A percentile compares a stretch with the other conserved stretches of the same genome.
Evolutionary conservation across 2,888 invertebrate genomes (phyloP).

Genomic region (Fragum fragum): DNA sequence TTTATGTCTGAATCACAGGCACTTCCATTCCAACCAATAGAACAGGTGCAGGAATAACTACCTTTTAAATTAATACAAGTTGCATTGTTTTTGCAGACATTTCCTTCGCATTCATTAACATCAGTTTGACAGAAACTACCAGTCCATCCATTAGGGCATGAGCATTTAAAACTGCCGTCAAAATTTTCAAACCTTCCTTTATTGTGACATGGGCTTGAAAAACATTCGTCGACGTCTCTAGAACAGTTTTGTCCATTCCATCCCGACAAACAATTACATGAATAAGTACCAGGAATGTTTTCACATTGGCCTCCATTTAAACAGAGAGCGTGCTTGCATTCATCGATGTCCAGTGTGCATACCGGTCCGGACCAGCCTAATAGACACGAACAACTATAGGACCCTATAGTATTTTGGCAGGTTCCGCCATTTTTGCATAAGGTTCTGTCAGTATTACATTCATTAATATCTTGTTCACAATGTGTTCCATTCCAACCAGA

Average conservation of each 20-base stretch:
- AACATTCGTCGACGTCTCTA: background rate
- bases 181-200: background rate
- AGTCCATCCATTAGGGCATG: background rate
- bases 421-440: constrained; percentile 90
- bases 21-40: background rate
- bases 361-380: background rate
- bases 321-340: background rate
- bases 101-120: background rate
- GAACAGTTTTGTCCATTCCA: background rate
- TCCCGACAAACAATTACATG: background rate
- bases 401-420: background rate
- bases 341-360: constrained; percentile 20
- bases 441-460: constrained; percentile 89
- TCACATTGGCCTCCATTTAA: background rate
- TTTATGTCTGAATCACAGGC: background rate
- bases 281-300: background rate
- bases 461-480: constrained; percentile 23
- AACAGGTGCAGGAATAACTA: background rate
- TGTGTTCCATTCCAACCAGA: constrained; percentile 6
- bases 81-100: background rate
- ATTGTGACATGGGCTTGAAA: background rate
- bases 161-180: background rate
- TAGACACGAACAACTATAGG: constrained; percentile 4
- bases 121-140: background rate
- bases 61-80: background rate